Evolutionary conservation across 2,888 invertebrate species (phyloP), one percentile per base, ranked within the genome.

Genomic region (Lasioglossum marginatum): DNA sequence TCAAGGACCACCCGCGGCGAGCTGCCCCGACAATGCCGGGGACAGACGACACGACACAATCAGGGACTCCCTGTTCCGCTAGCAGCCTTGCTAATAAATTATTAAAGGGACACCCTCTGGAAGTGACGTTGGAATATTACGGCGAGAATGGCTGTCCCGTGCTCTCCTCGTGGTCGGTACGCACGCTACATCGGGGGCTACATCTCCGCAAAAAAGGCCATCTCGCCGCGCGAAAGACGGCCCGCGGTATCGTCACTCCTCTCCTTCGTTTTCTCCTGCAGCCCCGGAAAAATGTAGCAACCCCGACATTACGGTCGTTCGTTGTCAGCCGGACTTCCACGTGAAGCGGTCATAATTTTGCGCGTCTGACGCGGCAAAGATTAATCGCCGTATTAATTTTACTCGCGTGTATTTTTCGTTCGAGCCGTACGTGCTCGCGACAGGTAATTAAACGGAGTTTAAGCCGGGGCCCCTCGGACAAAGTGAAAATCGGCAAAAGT

Each of bases 1-100:
- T 94, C 94, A 93, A 94, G 94, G 94, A 94, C 95, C 95, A 95
- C 95, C 95, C 94, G 93, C 91, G 81, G 94, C 89, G 93, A 92
- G 87, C 90, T 91, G 87, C 83, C 88, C 91, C 92, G 92, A 93
- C 92, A 93, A 90, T 94, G 94, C 89, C 90, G 91, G 91, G 93
- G 93, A 94, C 94, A 94, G 93, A 92, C 94, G 92, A 95, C 94
- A 94, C 93, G 94, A 94, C 93, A 94, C 94, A 94, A 94, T 94
- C 93, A 94, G 92, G 88, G 89, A 87, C 91, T 91, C 91, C 92
- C 91, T 89, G 80, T 88, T 85, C 88, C 86, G 87, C 81, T 85
- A 84, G 84, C 86, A 85, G 90, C 89, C 92, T 92, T 90, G 93
- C 94, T 95, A 95, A 95, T 95, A 95, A 95, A 95, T 95, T 95